Evolutionary conservation across 1,140 invertebrate genomes (phyloP).

Genomic region (Elysia chlorotica): DNA sequence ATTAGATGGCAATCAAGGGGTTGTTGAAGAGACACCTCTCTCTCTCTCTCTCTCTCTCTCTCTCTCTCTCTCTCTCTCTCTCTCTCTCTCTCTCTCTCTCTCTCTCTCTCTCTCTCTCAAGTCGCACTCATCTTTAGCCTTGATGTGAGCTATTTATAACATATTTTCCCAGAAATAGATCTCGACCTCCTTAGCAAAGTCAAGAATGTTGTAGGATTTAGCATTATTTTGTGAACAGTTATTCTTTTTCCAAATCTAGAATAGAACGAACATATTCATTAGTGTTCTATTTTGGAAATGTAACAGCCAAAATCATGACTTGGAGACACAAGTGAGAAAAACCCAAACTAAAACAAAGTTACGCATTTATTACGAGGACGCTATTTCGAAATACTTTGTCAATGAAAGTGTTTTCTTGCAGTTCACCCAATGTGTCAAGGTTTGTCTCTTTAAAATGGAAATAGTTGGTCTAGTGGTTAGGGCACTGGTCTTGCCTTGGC

Average conservation of each 20-base stretch:
- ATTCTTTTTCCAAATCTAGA: background rate
- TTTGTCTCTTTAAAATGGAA: no score
- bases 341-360: no score
- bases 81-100: conserved; percentile 4
- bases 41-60: conserved; percentile 1
- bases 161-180: conserved; percentile 18
- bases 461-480: no score
- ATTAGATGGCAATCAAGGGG: no score
- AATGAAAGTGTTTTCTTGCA: no score
- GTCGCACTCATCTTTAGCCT: conserved; percentile 19
- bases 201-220: background rate
- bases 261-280: background rate
- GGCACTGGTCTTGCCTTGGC: no score
- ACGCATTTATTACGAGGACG: no score
- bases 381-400: no score
- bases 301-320: background rate
- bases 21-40: no score
- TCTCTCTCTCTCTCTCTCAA: conserved; percentile 8
- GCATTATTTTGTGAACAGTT: background rate
- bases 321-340: no score
- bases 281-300: background rate
- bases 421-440: no score
- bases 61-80: conserved; percentile 11
- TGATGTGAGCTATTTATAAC: conserved; percentile 24
- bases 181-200: no score